Evolutionary conservation across 2,797 vertebrate genomes (phyloP).

Genomic region (Podargus strigoides): DNA sequence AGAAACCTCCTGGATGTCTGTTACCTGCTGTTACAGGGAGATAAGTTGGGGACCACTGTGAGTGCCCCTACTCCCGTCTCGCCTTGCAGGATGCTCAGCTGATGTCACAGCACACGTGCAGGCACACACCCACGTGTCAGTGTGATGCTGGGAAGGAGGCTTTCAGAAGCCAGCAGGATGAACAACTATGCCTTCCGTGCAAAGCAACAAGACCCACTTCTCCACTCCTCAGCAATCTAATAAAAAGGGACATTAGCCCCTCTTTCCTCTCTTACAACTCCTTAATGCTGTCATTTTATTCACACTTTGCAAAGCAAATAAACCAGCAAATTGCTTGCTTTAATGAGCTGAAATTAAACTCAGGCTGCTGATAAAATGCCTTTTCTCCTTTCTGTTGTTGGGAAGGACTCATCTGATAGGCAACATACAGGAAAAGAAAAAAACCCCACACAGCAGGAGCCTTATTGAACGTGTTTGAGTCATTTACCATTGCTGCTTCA

Average conservation of each 20-base stretch:
- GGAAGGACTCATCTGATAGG: conserved; percentile 26
- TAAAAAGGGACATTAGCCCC: conserved; percentile 65
- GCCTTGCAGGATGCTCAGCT: neutral
- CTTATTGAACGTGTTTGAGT: neutral
- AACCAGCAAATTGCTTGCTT: conserved; percentile 70
- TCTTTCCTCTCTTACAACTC: conserved; percentile 46
- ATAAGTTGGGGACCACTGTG: accelerated
- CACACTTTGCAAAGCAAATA: conserved; percentile 72
- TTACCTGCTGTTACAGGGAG: neutral
- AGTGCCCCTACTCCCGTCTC: neutral
- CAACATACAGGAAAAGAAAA: neutral
- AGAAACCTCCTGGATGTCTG: neutral
- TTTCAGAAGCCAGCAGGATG: neutral
- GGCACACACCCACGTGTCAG: neutral
- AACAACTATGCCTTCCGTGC: neutral
- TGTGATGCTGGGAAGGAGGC: neutral
- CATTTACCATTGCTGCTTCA: neutral
- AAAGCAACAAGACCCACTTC: conserved; percentile 12
- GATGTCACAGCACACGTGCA: neutral
- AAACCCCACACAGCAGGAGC: neutral
- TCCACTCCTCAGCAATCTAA: conserved; percentile 35
- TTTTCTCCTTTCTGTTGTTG: conserved; percentile 55
- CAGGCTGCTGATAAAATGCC: conserved; percentile 55
- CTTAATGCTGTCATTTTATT: conserved; percentile 67
- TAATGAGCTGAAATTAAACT: conserved; percentile 73